Conservation (phyloP, 2,888 invertebrate genomes). For the Chrysolina haemoptera region DNA sequence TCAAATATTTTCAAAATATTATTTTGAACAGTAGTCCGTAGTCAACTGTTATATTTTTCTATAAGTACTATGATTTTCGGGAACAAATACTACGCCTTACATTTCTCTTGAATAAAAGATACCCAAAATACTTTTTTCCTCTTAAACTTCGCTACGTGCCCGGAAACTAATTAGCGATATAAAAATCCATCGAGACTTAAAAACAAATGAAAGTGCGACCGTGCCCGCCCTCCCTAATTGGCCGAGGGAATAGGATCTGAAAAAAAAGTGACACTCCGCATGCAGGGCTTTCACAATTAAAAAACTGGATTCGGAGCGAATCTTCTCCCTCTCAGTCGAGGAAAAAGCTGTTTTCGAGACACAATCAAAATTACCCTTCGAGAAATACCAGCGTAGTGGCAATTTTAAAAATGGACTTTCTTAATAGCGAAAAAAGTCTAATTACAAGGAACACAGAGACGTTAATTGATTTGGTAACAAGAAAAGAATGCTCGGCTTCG, state of each 20-base stretch:
- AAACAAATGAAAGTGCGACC: conserved; percentile 68
- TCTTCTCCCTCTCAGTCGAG: conserved; percentile 49
- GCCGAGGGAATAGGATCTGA: conserved; percentile 51
- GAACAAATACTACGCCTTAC: not conserved
- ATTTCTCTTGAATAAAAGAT: conserved; percentile 17
- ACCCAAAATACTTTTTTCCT: conserved; percentile 48
- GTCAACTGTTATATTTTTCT: too few species aligned
- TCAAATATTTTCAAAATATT: too few species aligned
- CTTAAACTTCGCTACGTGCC: conserved; percentile 63
- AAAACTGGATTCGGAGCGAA: conserved; percentile 48
- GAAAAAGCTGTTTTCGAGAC: conserved; percentile 58
- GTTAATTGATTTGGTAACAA: conserved; percentile 70
- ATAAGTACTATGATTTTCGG: not conserved
- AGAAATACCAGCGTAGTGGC: conserved; percentile 62
- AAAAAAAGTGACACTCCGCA: conserved; percentile 67
- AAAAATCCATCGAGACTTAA: conserved; percentile 70
- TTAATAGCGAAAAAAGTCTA: conserved; percentile 69
- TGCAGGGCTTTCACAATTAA: conserved; percentile 67
- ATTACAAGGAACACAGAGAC: conserved; percentile 68
- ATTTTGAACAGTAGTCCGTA: too few species aligned
- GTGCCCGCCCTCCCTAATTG: conserved; percentile 48
- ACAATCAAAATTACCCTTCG: conserved; percentile 68
- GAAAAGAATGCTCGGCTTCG: conserved; percentile 63
- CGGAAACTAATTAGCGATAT: conserved; percentile 70
- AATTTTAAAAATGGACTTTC: conserved; percentile 70